Evolutionary conservation across 92 coral and sea anemone genomes (phyloP).

Genomic region (Palythoa grandis): DNA sequence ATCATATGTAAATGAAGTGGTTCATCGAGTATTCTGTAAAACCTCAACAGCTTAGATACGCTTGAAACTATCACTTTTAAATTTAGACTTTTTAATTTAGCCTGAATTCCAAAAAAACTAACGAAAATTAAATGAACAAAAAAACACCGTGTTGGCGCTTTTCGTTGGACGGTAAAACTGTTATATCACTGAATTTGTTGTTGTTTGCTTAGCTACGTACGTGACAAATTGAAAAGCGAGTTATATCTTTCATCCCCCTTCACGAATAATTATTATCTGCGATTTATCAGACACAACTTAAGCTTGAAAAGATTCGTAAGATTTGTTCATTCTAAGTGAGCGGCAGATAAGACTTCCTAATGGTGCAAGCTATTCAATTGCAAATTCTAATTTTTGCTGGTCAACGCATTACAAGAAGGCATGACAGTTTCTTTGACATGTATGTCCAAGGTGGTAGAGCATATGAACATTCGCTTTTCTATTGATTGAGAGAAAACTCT

Average conservation of each 20-base stretch:
- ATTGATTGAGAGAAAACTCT: slow-evolving; percentile 44
- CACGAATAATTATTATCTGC: slow-evolving; percentile 34
- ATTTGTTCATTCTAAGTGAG: slow-evolving; percentile 44
- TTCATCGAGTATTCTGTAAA: background rate
- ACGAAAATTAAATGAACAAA: background rate
- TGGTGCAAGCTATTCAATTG: slow-evolving; percentile 45
- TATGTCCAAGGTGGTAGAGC: slow-evolving; percentile 56
- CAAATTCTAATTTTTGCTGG: slow-evolving; percentile 63
- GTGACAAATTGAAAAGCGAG: slow-evolving; percentile 24
- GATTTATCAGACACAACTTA: slow-evolving; percentile 32
- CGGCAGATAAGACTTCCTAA: slow-evolving; percentile 30
- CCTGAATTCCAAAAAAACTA: background rate
- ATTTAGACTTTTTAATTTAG: background rate
- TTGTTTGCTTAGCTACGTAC: slow-evolving; percentile 19
- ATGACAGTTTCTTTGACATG: slow-evolving; percentile 75
- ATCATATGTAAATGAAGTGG: slow-evolving; percentile 14
- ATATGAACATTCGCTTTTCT: slow-evolving; percentile 10
- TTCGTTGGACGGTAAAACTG: background rate
- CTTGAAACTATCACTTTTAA: background rate
- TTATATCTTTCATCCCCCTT: slow-evolving; percentile 29
- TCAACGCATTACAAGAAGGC: slow-evolving; percentile 69
- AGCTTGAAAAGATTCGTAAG: slow-evolving; percentile 24
- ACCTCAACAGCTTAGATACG: slow-evolving; percentile 1
- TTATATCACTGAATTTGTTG: background rate
- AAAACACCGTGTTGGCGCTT: background rate